These are phyloP conservation scores for Pongo pygmaeus DNA, from an alignment of 2,113 vertebrate genomes.

Conservation along the genomic window DNA sequence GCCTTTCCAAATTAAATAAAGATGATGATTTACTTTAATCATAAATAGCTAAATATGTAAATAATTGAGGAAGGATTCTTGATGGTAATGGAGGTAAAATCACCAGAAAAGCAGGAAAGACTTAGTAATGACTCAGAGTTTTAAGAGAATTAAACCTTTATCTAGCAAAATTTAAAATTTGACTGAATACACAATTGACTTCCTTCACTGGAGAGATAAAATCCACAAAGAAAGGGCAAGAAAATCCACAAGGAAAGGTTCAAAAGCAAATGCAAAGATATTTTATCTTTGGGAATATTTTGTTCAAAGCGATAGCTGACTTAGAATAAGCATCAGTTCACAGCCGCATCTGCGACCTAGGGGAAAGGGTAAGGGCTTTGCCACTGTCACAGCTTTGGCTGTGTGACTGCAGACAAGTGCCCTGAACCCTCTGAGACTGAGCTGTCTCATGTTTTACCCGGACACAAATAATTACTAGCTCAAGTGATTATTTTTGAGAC, in stretches of 20 bases:
- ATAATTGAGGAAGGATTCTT: constrained; percentile 26
- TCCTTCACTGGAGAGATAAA: not conserved
- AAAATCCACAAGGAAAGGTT: not conserved
- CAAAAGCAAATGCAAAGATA: not conserved
- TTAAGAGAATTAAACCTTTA: not conserved
- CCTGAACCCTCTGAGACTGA: not conserved
- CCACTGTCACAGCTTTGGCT: not conserved
- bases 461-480: not conserved
- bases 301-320: not conserved
- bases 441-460: not conserved
- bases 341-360: not conserved
- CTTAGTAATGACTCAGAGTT: not conserved
- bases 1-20: constrained; percentile 58
- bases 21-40: constrained; percentile 32
- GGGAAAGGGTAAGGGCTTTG: not conserved
- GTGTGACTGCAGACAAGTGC: not conserved
- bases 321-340: not conserved
- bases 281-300: not conserved
- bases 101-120: not conserved
- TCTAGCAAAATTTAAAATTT: constrained; percentile 23
- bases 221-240: not conserved
- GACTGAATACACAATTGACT: not conserved
- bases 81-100: not conserved
- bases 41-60: constrained; percentile 56
- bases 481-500: not conserved